Conservation (phyloP, 2,797 vertebrate genomes). For the Periophthalmus magnuspinnatus region DNA sequence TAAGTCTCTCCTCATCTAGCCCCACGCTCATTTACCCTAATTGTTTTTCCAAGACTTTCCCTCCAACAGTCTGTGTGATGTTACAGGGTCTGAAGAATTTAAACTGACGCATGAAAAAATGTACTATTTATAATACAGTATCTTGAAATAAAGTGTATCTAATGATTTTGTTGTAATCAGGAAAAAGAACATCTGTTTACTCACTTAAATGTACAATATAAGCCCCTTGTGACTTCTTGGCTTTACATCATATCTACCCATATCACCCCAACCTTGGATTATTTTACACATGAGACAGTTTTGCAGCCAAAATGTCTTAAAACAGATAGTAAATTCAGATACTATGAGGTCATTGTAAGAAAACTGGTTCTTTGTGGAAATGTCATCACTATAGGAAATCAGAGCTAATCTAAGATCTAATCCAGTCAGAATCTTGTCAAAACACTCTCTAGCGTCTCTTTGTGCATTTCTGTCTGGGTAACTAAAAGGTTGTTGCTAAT, state of each 20-base stretch:
- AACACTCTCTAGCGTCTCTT: constrained; percentile 19
- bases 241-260: not conserved
- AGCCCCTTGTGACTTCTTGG: not conserved
- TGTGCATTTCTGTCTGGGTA: constrained; percentile 48
- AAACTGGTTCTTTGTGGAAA: not conserved
- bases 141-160: not conserved
- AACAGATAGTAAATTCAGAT: not conserved
- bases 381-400: not conserved
- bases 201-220: not conserved
- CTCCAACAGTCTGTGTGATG: not conserved
- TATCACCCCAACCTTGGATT: not conserved
- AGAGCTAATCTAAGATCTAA: not conserved
- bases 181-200: not conserved
- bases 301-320: no score
- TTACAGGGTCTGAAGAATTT: no score
- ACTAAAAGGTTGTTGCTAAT: constrained; percentile 66
- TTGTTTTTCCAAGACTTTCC: not conserved
- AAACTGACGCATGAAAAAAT: no score
- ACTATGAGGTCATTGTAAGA: not conserved
- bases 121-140: no score
- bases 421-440: constrained; percentile 11
- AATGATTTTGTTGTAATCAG: not conserved
- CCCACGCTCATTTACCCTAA: constrained; percentile 22
- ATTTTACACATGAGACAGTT: not conserved
- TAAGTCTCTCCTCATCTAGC: constrained; percentile 40